phyloP scores from a whole-genome alignment of 2,113 vertebrate genomes.

The Rattus norvegicus region GRCr8 NC_086019.1:183992001-183992500 shows the following conservation, averaged over 20 bases:
- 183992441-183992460: not conserved
- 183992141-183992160: not conserved
- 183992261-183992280: not conserved
- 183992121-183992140: not conserved
- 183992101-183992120: not conserved
- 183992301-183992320: not conserved
- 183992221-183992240: not conserved
- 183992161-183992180: not conserved
- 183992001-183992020: conserved; percentile 94
- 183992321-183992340: not conserved
- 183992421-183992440: not conserved
- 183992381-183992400: not conserved
- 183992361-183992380: not conserved
- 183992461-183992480: too few species aligned
- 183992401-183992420: not conserved
- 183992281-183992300: not conserved
- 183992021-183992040: conserved; percentile 94
- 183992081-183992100: not conserved
- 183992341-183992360: not conserved
- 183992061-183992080: conserved; percentile 61
- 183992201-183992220: not conserved
- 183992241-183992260: not conserved
- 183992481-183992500: too few species aligned
- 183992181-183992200: not conserved
- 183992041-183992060: conserved; percentile 95